Evolutionary conservation across 2,113 vertebrate genomes (phyloP), one percentile per base, ranked within the genome.

Genomic region (Ceyx cyanopectus): DNA sequence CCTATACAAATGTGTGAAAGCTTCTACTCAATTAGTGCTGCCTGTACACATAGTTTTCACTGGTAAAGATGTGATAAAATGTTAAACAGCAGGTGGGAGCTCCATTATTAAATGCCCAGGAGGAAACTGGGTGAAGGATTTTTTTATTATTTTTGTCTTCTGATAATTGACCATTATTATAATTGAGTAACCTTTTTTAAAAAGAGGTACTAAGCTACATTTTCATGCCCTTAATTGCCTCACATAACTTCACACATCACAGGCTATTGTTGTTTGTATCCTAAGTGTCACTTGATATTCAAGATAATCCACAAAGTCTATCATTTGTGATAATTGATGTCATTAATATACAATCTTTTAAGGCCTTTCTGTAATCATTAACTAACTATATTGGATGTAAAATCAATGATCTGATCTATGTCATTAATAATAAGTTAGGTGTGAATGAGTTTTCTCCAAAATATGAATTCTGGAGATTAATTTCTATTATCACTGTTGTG

Each of bases 391-490:
- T 3, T 29, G 69, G 53, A 87, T 30, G 4, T 92, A 95, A 97
- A 98, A 97, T 97, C 96, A 96, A 96, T 95, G 77, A 68, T 78
- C 81, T 97, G 87, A 92, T 95, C 34, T 68, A 77, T 54, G 68
- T 92, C 83, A 94, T 97, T 97, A 97, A 93, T 96, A 96, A 70
- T 70, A 81, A 88, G 80, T 82, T 94, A 93, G 89, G 84, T 75
- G 53, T 94, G 72, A 96, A 23, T 51, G 73, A 89, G 3, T 48
- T 95, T 84, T 95, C 81, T 45, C 73, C 73, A 92, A 95, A 94
- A 91, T 85, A 95, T 20, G 9, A 89, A 85, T 93, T 70, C 72
- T 70, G 46, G 30, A 61, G 7, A 21, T 82, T 81, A 61, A 75
- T 72, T 92, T 84, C 22, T 83, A 2, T 83, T 70, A 80, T 66